phyloP scores from a whole-genome alignment of 1,140 invertebrate genomes.

The Ruditapes philippinarum region DNA sequence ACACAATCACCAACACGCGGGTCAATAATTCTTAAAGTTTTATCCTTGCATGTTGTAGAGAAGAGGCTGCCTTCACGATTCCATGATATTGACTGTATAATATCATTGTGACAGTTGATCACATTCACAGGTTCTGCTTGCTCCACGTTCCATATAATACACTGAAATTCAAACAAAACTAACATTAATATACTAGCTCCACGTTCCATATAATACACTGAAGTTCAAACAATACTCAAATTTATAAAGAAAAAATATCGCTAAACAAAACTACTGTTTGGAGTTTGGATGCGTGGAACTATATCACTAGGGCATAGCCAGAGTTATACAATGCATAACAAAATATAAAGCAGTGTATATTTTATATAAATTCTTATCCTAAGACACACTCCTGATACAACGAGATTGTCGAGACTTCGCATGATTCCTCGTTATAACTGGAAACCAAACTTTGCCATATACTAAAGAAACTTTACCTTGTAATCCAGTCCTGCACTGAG shows the following conservation, averaged over 20 bases:
- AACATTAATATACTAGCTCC: constrained; percentile 89
- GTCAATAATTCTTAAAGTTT: constrained; percentile 95
- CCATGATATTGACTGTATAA: constrained; percentile 96
- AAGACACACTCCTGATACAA: too few relatives aligned
- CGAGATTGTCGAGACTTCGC: too few relatives aligned
- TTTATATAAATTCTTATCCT: too few relatives aligned
- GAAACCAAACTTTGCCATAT: too few relatives aligned
- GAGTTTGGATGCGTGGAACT: too few relatives aligned
- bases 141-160: constrained; percentile 94
- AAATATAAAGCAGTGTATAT: too few relatives aligned
- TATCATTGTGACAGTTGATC: constrained; percentile 95
- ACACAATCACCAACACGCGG: constrained; percentile 94
- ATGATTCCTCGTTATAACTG: too few relatives aligned
- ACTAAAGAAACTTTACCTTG: constrained; percentile 78
- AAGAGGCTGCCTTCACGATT: constrained; percentile 96
- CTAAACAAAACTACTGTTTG: too few relatives aligned
- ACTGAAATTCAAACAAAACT: constrained; percentile 73
- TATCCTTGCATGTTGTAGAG: constrained; percentile 98
- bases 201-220: constrained; percentile 92
- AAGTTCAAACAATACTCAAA: constrained; percentile 42
- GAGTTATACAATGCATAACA: too few relatives aligned
- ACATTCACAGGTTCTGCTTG: constrained; percentile 96
- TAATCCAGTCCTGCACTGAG: constrained; percentile 86
- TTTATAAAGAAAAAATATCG: too few relatives aligned
- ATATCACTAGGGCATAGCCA: too few relatives aligned